Conservation (phyloP, 2,113 vertebrate species). For the Rhynchomys soricoides region DNA sequence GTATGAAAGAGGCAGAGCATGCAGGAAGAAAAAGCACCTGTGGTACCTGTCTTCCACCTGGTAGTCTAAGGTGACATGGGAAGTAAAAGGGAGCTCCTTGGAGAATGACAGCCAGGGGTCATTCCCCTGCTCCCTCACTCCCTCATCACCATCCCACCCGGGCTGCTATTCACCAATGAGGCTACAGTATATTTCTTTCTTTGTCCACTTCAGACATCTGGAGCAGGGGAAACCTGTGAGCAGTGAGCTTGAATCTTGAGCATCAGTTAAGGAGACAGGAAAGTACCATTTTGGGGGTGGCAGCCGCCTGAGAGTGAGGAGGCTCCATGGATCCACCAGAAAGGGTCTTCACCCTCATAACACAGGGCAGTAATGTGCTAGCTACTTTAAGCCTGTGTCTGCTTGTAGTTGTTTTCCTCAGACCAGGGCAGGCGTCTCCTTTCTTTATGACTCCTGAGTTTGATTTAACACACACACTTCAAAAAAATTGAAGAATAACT, state of each 20-base stretch:
- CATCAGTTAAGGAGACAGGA: background rate
- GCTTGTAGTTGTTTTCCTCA: background rate
- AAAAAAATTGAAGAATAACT: constrained; percentile 83
- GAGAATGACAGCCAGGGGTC: background rate
- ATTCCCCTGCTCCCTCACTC: background rate
- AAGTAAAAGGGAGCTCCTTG: background rate
- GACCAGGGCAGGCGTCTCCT: constrained; percentile 60
- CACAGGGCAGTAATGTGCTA: constrained; percentile 15
- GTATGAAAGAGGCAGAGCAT: background rate
- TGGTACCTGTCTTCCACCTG: background rate
- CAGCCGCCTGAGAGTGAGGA: background rate
- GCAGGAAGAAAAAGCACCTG: background rate
- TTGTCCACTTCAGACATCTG: background rate
- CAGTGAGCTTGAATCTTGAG: background rate
- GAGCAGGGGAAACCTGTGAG: background rate
- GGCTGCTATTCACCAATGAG: background rate
- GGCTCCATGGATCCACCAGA: background rate
- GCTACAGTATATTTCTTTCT: background rate
- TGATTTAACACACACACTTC: constrained; percentile 84
- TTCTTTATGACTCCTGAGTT: constrained; percentile 80
- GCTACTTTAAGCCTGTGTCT: background rate
- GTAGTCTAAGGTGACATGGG: background rate
- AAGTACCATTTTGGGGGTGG: background rate
- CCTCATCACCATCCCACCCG: background rate
- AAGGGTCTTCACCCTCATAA: background rate